Percentiles rank a stretch among this genome's conserved stretches.
Conservation (phyloP, 1,140 invertebrate species). For the Ostrea edulis region DNA sequence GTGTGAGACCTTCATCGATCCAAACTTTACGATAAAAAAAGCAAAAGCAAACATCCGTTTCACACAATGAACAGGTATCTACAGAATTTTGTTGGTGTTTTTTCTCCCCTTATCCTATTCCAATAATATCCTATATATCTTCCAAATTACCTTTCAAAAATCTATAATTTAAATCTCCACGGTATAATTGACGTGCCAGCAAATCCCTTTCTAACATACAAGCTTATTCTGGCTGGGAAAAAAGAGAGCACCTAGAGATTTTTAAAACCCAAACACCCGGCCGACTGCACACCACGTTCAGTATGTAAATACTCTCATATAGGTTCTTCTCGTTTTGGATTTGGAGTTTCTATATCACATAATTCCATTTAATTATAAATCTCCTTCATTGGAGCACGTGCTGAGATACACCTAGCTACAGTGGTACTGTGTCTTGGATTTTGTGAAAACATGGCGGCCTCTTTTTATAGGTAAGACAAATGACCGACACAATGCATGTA, state of each 20-base stretch:
- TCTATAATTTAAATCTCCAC: slow-evolving; percentile 35
- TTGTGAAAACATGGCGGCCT: slow-evolving; percentile 12
- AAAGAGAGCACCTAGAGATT: not conserved
- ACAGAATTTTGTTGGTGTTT: too few relatives aligned
- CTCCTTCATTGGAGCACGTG: slow-evolving; percentile 2
- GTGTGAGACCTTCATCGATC: too few relatives aligned
- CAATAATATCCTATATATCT: not conserved
- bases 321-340: not conserved
- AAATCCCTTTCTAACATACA: not conserved
- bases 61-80: too few relatives aligned
- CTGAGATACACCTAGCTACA: slow-evolving; percentile 26
- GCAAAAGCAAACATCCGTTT: too few relatives aligned
- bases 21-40: too few relatives aligned
- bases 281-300: slow-evolving; percentile 13
- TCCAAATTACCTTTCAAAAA: slow-evolving; percentile 26
- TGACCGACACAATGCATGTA: not conserved
- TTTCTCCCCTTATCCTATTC: too few relatives aligned
- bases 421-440: not conserved
- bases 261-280: not conserved
- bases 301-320: slow-evolving; percentile 23
- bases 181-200: not conserved
- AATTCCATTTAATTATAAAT: slow-evolving; percentile 36
- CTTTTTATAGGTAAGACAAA: slow-evolving; percentile 29
- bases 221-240: not conserved
- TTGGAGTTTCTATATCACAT: not conserved